Percentiles rank a stretch among this genome's conserved stretches.
phyloP scores from a whole-genome alignment of 1,140 invertebrate genomes.

The Uloborus diversus region DNA sequence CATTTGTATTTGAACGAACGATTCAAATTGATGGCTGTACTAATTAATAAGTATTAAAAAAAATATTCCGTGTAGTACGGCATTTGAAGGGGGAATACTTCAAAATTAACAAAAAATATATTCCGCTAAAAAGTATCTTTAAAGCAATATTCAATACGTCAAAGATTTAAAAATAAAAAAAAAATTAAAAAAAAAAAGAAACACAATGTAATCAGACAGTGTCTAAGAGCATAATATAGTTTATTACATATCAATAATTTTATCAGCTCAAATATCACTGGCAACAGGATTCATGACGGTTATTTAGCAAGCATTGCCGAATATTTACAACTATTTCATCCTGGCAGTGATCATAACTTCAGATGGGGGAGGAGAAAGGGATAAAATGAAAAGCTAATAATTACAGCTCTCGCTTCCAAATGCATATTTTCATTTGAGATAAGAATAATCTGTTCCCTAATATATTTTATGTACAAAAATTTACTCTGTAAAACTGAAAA shows the following conservation, averaged over 20 bases:
- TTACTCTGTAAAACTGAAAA: slow-evolving; percentile 48
- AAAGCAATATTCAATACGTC: no score
- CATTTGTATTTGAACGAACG: no score
- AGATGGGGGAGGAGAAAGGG: slow-evolving; percentile 6
- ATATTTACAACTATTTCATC: slow-evolving; percentile 37
- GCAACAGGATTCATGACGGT: slow-evolving; percentile 40
- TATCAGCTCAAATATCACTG: slow-evolving; percentile 50
- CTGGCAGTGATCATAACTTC: slow-evolving; percentile 53
- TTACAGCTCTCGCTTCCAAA: slow-evolving; percentile 30
- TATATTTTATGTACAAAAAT: slow-evolving; percentile 47
- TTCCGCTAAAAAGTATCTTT: no score
- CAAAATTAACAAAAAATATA: no score
- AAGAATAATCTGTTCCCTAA: slow-evolving; percentile 54
- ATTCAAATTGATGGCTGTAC: no score
- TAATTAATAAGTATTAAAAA: no score
- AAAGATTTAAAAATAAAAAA: no score
- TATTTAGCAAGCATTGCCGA: not conserved
- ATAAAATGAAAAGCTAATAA: slow-evolving; percentile 7
- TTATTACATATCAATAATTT: slow-evolving; percentile 48
- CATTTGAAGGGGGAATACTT: no score
- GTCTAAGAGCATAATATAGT: slow-evolving; percentile 56
- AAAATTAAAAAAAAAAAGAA: no score
- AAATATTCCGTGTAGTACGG: no score
- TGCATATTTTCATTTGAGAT: slow-evolving; percentile 32
- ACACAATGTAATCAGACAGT: no score